A percentile compares a stretch with the other conserved stretches of the same genome.
Evolutionary conservation across 2,888 invertebrate species (phyloP).

Genomic region (Phalera bucephala): DNA sequence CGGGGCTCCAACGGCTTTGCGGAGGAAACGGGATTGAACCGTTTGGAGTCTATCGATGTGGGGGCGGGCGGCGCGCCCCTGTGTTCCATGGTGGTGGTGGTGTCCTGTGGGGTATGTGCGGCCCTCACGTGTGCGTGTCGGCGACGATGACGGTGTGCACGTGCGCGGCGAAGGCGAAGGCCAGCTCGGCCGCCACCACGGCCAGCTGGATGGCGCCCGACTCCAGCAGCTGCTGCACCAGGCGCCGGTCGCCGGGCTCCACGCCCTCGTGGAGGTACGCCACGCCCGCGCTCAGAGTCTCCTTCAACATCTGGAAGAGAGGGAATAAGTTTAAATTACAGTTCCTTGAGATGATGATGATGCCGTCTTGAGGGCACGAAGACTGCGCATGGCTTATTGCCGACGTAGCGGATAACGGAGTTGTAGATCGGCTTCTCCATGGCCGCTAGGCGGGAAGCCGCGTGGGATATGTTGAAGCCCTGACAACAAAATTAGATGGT

Average conservation of each 20-base stretch:
- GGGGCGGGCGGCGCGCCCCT: too few relatives aligned
- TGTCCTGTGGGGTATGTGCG: background rate
- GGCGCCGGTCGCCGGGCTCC: slow-evolving; percentile 90
- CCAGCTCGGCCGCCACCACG: slow-evolving; percentile 95
- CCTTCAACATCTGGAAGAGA: slow-evolving; percentile 87
- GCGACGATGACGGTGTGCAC: slow-evolving; percentile 98
- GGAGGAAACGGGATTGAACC: too few relatives aligned
- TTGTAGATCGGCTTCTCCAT: slow-evolving; percentile 99
- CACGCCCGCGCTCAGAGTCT: slow-evolving; percentile 96
- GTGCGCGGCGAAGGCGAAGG: slow-evolving; percentile 95
- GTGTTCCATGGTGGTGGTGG: too few relatives aligned
- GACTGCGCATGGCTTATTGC: too few relatives aligned
- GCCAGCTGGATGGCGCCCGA: slow-evolving; percentile 95
- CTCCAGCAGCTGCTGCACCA: slow-evolving; percentile 97
- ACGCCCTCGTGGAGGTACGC: slow-evolving; percentile 99
- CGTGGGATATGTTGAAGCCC: slow-evolving; percentile 99
- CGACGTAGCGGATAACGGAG: too few relatives aligned
- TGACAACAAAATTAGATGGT: too few relatives aligned
- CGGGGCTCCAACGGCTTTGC: too few relatives aligned
- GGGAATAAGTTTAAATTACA: too few relatives aligned
- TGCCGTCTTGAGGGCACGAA: too few relatives aligned
- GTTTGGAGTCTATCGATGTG: too few relatives aligned
- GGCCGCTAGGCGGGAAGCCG: slow-evolving; percentile 96
- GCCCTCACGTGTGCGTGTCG: slow-evolving; percentile 91
- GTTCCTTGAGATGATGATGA: too few relatives aligned